Base-by-base conservation (phyloP, 2,888 invertebrate species). In the Xestia ashworthii region DNA sequence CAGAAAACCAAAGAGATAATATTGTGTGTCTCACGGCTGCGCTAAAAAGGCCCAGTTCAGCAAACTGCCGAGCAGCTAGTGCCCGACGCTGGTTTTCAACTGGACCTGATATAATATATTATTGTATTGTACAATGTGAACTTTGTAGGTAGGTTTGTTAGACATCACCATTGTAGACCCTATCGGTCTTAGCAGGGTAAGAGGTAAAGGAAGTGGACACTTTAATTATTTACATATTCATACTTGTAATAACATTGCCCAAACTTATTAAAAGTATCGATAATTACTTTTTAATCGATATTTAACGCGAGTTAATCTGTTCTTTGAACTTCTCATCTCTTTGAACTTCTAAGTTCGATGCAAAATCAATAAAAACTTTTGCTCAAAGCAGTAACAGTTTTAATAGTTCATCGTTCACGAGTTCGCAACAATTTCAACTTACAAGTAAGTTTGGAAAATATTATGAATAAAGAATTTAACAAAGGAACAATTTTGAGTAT, bases 291-390 rank as follows among this genome's bases (percentile, higher is more conserved):
- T 3, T n/a, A 46, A 76, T 62, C 11, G 25, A 32, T n/a, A 64
- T 25, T 68, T 12, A 67, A 32, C 46, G 16, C 38, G 8, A 55
- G 14, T 22, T 66, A 50, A 25, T 66, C 6, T 5, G 32, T 19
- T 32, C 38, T 55, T 55, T 14, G 6, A 80, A 80, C 53, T 70
- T n/a, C n/a, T 41, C 16, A 25, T 25, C 58, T 25, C 55, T 55
- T 25, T n/a, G 12, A 32, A 44, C 55, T 58, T 70, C 6, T 16
- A 14, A 46, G 38, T 60, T 80, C 65, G 46, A 46, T 48, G 25
- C 14, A 68, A 76, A 62, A 81, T 76, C 55, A 71, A 76, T 81
- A 50, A 55, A 60, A 81, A 80, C 67, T 76, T 76, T 11, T 3
- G n/a, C 53, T 3, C 50, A n/a, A 55, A 55, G 32, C 46, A 44